Conservation (phyloP, 2,888 invertebrate genomes). For the Trissoscelio sp. region DNA sequence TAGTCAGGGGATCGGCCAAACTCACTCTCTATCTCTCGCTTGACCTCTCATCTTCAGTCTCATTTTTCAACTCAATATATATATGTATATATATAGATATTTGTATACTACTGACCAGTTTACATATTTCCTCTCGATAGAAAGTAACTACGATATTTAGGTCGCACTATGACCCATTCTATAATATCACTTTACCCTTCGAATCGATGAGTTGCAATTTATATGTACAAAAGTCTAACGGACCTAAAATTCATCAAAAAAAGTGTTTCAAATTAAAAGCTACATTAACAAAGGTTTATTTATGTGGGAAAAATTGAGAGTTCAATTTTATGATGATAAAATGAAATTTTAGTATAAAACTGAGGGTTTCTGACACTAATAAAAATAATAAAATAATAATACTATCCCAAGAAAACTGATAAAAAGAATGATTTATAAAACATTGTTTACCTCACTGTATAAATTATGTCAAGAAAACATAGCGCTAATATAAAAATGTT, state of each 20-base stretch:
- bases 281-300: neutral
- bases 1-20: conserved; percentile 58
- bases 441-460: no score
- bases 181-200: conserved; percentile 24
- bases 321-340: no score
- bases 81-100: no score
- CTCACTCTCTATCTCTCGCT: conserved; percentile 45
- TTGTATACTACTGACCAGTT: conserved; percentile 60
- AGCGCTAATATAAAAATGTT: no score
- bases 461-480: no score
- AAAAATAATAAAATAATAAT: no score
- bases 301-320: no score
- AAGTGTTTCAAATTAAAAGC: conserved; percentile 12
- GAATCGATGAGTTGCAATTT: conserved; percentile 25
- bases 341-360: no score
- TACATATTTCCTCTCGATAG: conserved; percentile 70
- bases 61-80: conserved; percentile 44
- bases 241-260: conserved; percentile 6
- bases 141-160: conserved; percentile 76
- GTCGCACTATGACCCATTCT: conserved; percentile 66
- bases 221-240: conserved; percentile 25
- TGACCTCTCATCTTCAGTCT: conserved; percentile 40
- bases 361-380: no score
- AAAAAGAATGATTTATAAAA: no score
- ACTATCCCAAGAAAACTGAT: no score